Conservation (phyloP, 2,888 invertebrate genomes). For the Taenaris catops region DNA sequence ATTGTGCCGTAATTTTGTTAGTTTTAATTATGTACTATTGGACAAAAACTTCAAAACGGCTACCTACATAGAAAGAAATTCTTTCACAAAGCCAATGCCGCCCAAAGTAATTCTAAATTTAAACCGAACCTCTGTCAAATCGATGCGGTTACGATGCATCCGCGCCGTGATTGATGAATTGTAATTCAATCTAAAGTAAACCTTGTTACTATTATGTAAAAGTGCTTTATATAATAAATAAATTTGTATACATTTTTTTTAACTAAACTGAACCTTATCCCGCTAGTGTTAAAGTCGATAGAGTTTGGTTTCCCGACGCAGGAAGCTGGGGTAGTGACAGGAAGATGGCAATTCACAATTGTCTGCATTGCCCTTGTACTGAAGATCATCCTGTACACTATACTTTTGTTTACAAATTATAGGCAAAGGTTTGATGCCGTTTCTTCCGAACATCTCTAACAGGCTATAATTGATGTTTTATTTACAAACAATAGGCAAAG, state of each 20-base stretch:
- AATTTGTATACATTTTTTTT: slow-evolving; percentile 1
- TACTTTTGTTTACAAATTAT: slow-evolving; percentile 15
- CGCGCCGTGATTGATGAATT: slow-evolving; percentile 14
- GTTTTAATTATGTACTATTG: too few species aligned
- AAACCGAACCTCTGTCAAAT: slow-evolving; percentile 25
- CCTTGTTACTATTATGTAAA: background rate
- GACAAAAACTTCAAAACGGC: too few species aligned
- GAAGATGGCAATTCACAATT: slow-evolving; percentile 52
- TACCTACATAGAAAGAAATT: slow-evolving; percentile 4
- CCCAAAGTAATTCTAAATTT: slow-evolving; percentile 19
- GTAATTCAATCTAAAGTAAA: slow-evolving; percentile 6
- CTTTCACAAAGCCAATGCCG: slow-evolving; percentile 6
- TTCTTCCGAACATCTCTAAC: too few species aligned
- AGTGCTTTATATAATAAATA: slow-evolving; percentile 2
- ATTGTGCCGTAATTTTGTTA: too few species aligned
- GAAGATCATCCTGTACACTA: slow-evolving; percentile 49
- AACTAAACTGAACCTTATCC: slow-evolving; percentile 12
- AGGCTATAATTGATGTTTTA: too few species aligned
- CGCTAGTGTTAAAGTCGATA: background rate
- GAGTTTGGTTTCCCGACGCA: slow-evolving; percentile 32
- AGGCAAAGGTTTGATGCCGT: background rate
- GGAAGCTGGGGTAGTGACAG: slow-evolving; percentile 56
- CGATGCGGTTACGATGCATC: slow-evolving; percentile 24
- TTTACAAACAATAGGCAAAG: too few species aligned
- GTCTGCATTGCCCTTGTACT: slow-evolving; percentile 54